phyloP scores from a whole-genome alignment of 2,888 invertebrate species.

The Lepidocyrtinus sp. region DNA sequence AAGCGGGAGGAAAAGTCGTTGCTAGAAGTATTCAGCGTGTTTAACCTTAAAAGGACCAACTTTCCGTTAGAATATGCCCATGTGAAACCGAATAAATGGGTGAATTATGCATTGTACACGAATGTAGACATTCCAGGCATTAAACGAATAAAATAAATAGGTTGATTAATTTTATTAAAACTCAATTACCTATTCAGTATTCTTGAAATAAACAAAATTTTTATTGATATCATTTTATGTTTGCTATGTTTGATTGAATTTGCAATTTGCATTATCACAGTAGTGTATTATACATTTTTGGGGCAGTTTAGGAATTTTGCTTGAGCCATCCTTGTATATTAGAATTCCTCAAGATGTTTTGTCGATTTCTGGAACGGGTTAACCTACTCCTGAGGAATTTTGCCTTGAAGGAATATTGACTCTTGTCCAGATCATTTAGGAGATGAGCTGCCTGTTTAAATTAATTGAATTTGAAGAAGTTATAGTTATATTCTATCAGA shows the following conservation, averaged over 20 bases:
- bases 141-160: conserved; percentile 42
- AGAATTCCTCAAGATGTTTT: neutral
- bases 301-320: neutral
- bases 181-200: too few relatives aligned
- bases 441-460: neutral
- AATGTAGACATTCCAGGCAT: conserved; percentile 68
- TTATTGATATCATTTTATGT: too few relatives aligned
- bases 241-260: too few relatives aligned
- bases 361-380: neutral
- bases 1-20: conserved; percentile 64
- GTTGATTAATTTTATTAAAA: neutral
- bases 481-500: too few relatives aligned
- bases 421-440: neutral
- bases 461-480: too few relatives aligned
- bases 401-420: neutral
- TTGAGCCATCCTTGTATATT: neutral
- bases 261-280: too few relatives aligned
- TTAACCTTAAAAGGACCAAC: conserved; percentile 61
- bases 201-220: too few relatives aligned
- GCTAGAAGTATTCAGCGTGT: conserved; percentile 57
- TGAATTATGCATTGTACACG: conserved; percentile 66
- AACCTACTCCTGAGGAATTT: neutral
- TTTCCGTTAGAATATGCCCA: conserved; percentile 66
- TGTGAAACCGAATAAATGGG: conserved; percentile 68
- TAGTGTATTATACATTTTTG: too few relatives aligned